Base-by-base conservation (phyloP, 2,888 invertebrate species). In the Drosophila rellima region DNA sequence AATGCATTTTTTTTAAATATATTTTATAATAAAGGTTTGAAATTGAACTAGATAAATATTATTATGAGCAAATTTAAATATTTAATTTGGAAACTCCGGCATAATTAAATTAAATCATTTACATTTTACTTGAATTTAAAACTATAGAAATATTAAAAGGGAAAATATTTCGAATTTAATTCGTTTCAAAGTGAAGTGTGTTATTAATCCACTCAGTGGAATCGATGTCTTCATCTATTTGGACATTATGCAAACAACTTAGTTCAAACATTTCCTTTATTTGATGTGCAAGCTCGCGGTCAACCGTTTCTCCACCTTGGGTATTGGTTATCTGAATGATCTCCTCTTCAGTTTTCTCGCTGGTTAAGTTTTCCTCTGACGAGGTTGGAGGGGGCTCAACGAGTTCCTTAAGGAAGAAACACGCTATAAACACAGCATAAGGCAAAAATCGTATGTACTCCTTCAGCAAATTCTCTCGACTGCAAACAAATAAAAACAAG, bases 361-460 rank as follows among this genome's bases (percentile, higher is more conserved):
- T n/a, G 8, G 47, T 55, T 0, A 91, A 48, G 59, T 82, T 45
- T 26, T 90, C 82, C 29, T 87, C 82, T 0, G 65, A 17, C 0
- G 80, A 57, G 2, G 50, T 4, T 2, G 45, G 48, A 4, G 68
- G 37, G 0, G 92, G 91, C 0, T 78, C 88, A 0, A 90, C 83
- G 0, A 92, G 61, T 0, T 47, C 59, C 64, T 74, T 73, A 0
- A 93, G 77, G 44, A 93, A 92, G 15, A 62, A 77, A 3, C 77
- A 33, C 0, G 90, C 75, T 2, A 91, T 90, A 0, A 55, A 39
- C 7, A 86, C 64, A 26, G 88, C 77, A 51, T 86, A 90, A 0
- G 92, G 91, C 40, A 91, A 55, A 23, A 86, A 86, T 4, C 76
- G 78, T 2, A 90, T 78, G 56, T 92, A 93, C 72, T 93, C 92